A percentile compares a stretch with the other conserved stretches of the same genome.
phyloP scores from a whole-genome alignment of 1,140 invertebrate species.

The Trichonephila clavipes region DNA sequence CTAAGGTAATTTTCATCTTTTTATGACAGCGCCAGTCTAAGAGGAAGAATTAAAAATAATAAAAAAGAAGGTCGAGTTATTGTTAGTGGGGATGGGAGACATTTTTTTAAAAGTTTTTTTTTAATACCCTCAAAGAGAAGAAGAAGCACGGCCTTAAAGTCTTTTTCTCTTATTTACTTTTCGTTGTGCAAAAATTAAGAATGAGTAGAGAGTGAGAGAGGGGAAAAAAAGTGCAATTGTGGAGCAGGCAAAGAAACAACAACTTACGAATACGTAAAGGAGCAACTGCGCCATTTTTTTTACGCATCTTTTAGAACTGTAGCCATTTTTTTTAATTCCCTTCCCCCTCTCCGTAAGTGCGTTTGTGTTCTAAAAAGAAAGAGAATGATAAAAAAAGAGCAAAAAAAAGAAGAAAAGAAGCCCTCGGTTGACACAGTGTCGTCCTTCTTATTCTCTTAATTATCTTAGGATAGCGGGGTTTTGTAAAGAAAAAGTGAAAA shows the following conservation, averaged over 20 bases:
- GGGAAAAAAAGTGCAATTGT: conserved; percentile 54
- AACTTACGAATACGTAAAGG: conserved; percentile 60
- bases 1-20: conserved; percentile 76
- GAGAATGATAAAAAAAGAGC: background rate
- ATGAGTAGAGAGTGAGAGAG: conserved; percentile 35
- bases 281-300: conserved; percentile 25
- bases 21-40: conserved; percentile 48
- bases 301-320: background rate
- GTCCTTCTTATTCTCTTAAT: conserved; percentile 56
- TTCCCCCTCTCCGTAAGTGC: conserved; percentile 29
- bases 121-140: conserved; percentile 72
- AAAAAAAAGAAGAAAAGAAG: too few relatives aligned
- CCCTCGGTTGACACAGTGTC: conserved; percentile 55
- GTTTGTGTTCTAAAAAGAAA: conserved; percentile 38
- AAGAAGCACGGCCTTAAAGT: conserved; percentile 64
- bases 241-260: conserved; percentile 49
- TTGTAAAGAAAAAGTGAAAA: conserved; percentile 66
- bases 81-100: conserved; percentile 60
- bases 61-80: conserved; percentile 55
- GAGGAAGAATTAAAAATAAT: background rate
- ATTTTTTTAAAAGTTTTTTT: conserved; percentile 57
- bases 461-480: conserved; percentile 64
- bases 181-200: conserved; percentile 69
- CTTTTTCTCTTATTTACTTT: conserved; percentile 72
- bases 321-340: conserved; percentile 38